Evolutionary conservation across 2,888 invertebrate genomes (phyloP).

Genomic region (Drosophila silvestris): DNA sequence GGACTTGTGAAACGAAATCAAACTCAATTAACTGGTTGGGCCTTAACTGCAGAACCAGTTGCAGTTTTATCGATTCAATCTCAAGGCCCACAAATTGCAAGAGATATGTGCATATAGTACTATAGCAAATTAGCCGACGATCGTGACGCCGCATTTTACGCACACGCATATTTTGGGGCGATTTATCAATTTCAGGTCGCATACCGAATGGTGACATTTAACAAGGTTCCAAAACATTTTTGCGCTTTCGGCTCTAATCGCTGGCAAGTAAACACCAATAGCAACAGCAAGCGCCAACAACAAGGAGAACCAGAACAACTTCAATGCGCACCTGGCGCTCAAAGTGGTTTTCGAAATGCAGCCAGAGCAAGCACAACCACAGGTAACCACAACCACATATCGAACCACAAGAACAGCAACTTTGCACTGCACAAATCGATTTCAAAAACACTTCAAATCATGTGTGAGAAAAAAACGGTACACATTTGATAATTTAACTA

Average conservation of each 20-base stretch:
- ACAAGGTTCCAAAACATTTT: conserved; percentile 72
- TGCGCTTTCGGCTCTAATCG: conserved; percentile 51
- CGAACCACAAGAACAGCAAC: conserved; percentile 36
- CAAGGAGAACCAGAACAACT: conserved; percentile 78
- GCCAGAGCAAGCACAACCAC: conserved; percentile 49
- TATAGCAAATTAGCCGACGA: conserved; percentile 56
- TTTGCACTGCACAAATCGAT: conserved; percentile 40
- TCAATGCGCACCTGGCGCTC: conserved; percentile 73
- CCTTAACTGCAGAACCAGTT: conserved; percentile 50
- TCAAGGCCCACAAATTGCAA: conserved; percentile 72
- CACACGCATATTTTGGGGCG: conserved; percentile 66
- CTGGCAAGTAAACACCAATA: conserved; percentile 22
- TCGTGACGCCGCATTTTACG: conserved; percentile 54
- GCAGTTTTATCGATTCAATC: conserved; percentile 29
- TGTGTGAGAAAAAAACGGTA: conserved; percentile 35
- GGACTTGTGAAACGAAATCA: background rate
- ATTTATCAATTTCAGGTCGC: conserved; percentile 80
- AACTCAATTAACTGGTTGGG: conserved; percentile 54
- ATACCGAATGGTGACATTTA: conserved; percentile 73
- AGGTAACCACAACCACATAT: conserved; percentile 25
- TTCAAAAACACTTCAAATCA: conserved; percentile 27
- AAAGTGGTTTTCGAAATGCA: conserved; percentile 74
- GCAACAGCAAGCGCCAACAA: conserved; percentile 38
- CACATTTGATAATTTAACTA: conserved; percentile 44
- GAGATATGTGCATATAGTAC: conserved; percentile 7